A percentile compares a stretch with the other conserved stretches of the same genome.
phyloP scores from a whole-genome alignment of 2,797 vertebrate species.

The Huso huso region DNA sequence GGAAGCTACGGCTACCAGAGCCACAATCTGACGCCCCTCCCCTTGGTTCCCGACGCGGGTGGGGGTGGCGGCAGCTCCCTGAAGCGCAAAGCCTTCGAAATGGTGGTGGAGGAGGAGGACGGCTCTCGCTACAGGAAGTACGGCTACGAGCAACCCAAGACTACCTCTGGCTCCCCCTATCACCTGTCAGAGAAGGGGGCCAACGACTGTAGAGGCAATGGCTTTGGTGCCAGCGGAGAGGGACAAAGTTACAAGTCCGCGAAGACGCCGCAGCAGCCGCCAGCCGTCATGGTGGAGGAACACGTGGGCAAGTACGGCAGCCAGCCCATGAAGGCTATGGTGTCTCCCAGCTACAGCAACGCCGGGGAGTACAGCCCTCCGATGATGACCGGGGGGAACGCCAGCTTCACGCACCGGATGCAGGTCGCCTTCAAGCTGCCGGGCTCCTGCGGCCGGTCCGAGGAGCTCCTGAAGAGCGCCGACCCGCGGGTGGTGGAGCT shows the following conservation, averaged over 20 bases:
- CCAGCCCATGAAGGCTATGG: conserved; percentile 61
- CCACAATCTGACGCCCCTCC: conserved; percentile 36
- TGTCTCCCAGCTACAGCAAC: conserved; percentile 64
- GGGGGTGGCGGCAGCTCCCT: conserved; percentile 34
- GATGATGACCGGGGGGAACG: conserved; percentile 45
- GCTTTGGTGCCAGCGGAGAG: conserved; percentile 57
- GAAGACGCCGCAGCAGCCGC: conserved; percentile 55
- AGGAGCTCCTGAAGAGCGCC: conserved; percentile 67
- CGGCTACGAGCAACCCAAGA: conserved; percentile 75
- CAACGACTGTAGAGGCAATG: conserved; percentile 71
- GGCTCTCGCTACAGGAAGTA: conserved; percentile 78
- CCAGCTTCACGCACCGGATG: conserved; percentile 50
- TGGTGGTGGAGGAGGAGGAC: conserved; percentile 65
- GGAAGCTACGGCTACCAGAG: conserved; percentile 74
- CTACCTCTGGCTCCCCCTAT: conserved; percentile 59
- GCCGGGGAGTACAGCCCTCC: conserved; percentile 74
- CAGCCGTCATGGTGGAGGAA: conserved; percentile 28
- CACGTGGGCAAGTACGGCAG: conserved; percentile 50
- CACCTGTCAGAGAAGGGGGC: conserved; percentile 61
- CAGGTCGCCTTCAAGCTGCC: conserved; percentile 53
- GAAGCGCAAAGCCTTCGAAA: conserved; percentile 87
- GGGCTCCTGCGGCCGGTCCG: conserved; percentile 40
- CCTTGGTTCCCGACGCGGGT: conserved; percentile 32
- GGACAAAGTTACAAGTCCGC: conserved; percentile 54
- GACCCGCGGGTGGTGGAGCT: conserved; percentile 75